Conservation (phyloP, 1,140 invertebrate species). For the Drosophila obscura region DNA sequence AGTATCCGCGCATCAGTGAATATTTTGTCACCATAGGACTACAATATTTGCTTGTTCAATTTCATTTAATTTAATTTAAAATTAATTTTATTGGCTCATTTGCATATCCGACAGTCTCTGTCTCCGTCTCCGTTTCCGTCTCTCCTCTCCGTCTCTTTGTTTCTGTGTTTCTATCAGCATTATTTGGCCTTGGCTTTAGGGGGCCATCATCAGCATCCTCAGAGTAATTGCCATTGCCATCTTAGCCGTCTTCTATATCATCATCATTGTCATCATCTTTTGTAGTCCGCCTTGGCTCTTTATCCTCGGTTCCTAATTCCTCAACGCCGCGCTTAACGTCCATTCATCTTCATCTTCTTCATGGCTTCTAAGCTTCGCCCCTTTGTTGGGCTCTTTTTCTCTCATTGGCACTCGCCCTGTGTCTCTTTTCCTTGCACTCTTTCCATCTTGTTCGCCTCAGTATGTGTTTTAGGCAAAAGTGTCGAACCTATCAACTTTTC, state of each 20-base stretch:
- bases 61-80: conserved; percentile 54
- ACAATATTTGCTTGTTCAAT: conserved; percentile 25
- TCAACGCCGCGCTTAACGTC: conserved; percentile 64
- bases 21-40: neutral
- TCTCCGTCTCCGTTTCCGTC: conserved; percentile 12
- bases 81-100: conserved; percentile 60
- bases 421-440: neutral
- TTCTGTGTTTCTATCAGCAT: conserved; percentile 1
- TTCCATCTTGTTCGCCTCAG: neutral
- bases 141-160: conserved; percentile 1
- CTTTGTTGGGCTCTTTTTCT: conserved; percentile 11
- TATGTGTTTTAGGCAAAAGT: neutral
- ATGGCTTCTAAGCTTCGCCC: conserved; percentile 60
- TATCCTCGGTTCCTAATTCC: conserved; percentile 63
- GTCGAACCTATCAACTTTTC: conserved; percentile 68
- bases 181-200: conserved; percentile 13
- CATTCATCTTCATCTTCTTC: conserved; percentile 72
- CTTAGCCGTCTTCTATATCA: neutral
- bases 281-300: conserved; percentile 37
- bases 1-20: neutral
- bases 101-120: conserved; percentile 43
- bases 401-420: neutral
- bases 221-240: conserved; percentile 5
- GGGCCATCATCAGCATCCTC: conserved; percentile 21
- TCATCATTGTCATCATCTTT: conserved; percentile 38